Conservation (phyloP, 1,140 invertebrate species). For the Micrasema longulum region DNA sequence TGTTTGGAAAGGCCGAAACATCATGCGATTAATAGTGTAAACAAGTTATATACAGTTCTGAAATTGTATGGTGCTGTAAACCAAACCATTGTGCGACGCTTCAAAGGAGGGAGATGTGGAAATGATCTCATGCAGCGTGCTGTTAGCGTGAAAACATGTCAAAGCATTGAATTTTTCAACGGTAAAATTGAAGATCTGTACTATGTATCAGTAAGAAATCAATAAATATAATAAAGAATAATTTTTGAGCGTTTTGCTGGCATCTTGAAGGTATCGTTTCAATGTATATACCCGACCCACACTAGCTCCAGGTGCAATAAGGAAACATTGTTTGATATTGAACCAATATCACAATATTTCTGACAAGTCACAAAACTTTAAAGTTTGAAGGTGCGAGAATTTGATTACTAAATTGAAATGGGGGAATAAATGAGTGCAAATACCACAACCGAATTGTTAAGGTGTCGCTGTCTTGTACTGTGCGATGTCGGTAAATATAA, state of each 20-base stretch:
- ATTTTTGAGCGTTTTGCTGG: constrained; percentile 39
- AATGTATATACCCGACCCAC: constrained; percentile 43
- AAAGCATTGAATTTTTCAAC: constrained; percentile 26
- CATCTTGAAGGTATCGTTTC: constrained; percentile 38
- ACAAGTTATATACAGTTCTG: constrained; percentile 9
- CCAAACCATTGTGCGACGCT: not conserved
- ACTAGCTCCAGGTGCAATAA: constrained; percentile 32
- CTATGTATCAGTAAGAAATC: no score
- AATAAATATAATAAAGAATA: not conserved
- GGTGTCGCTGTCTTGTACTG: no score
- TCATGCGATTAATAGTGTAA: constrained; percentile 13
- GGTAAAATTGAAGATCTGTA: not conserved
- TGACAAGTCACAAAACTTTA: constrained; percentile 1
- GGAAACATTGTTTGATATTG: constrained; percentile 20
- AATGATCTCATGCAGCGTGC: constrained; percentile 22
- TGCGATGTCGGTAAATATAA: no score
- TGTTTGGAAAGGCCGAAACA: not conserved
- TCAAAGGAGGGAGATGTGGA: constrained; percentile 4
- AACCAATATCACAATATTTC: constrained; percentile 29
- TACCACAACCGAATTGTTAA: no score
- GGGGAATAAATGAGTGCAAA: not conserved
- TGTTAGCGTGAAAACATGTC: constrained; percentile 3
- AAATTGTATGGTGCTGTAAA: not conserved
- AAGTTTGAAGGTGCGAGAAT: not conserved
- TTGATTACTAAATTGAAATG: not conserved